Evolutionary conservation across 1,140 invertebrate genomes (phyloP).

Genomic region (Drosophila teissieri): DNA sequence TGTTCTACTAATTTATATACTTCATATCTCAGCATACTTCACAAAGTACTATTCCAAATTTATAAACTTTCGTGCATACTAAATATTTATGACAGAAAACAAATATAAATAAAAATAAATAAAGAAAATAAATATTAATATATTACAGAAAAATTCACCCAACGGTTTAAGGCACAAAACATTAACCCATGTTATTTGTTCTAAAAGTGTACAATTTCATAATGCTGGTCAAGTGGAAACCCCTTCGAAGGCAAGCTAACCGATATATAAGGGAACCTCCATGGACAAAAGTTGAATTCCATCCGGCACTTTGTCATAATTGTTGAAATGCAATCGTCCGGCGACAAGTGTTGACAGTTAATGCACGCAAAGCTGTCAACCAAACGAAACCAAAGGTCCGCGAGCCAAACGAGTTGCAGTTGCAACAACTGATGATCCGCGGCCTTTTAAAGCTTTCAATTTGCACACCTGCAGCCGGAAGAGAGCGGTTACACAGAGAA

Average conservation of each 20-base stretch:
- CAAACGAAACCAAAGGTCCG: slow-evolving; percentile 30
- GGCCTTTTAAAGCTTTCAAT: slow-evolving; percentile 45
- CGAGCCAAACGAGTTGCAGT: slow-evolving; percentile 6
- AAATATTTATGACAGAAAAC: no score
- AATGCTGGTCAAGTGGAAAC: not conserved
- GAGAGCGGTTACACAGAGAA: not conserved
- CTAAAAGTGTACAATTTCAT: no score
- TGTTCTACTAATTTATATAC: no score
- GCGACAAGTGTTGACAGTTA: slow-evolving; percentile 51
- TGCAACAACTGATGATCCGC: slow-evolving; percentile 13
- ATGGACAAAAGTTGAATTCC: slow-evolving; percentile 12
- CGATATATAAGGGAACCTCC: not conserved
- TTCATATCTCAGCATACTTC: no score
- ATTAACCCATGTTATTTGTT: no score
- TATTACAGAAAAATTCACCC: no score
- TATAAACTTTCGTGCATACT: no score
- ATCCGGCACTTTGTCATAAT: slow-evolving; percentile 43
- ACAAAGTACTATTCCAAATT: no score
- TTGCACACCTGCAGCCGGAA: slow-evolving; percentile 9
- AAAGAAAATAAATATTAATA: no score
- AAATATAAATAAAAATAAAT: no score
- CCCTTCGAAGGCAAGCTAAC: not conserved
- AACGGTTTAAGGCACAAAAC: no score
- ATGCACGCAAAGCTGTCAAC: slow-evolving; percentile 45
- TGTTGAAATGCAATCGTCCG: slow-evolving; percentile 36